Conservation (phyloP, 2,797 vertebrate species). For the Amazona ochrocephala region DNA sequence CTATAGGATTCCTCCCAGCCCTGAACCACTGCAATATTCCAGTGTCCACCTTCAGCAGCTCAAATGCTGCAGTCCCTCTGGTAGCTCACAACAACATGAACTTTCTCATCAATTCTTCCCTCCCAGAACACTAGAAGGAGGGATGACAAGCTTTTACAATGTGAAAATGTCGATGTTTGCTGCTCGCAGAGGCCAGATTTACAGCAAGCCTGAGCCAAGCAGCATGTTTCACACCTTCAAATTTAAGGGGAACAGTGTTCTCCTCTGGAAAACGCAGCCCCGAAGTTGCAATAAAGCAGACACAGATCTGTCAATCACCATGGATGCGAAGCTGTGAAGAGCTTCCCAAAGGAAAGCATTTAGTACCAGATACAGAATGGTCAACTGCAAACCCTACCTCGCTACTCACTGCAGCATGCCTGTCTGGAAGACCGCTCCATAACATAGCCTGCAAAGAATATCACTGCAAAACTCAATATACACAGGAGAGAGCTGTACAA, state of each 20-base stretch:
- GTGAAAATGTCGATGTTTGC: slow-evolving; percentile 23
- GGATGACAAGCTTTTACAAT: background rate
- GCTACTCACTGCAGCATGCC: background rate
- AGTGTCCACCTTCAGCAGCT: background rate
- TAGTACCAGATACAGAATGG: background rate
- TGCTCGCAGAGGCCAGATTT: slow-evolving; percentile 46
- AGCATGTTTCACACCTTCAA: slow-evolving; percentile 57
- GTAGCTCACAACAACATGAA: background rate
- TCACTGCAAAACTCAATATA: background rate
- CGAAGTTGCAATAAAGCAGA: slow-evolving; percentile 28
- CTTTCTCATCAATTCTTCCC: background rate
- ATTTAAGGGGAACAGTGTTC: slow-evolving; percentile 29
- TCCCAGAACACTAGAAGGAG: background rate
- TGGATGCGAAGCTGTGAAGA: background rate
- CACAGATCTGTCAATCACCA: slow-evolving; percentile 30
- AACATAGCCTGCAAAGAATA: background rate
- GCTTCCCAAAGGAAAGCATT: background rate
- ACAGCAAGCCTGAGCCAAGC: slow-evolving; percentile 44
- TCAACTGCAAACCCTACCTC: background rate
- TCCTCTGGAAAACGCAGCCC: slow-evolving; percentile 27
- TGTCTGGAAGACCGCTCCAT: background rate
- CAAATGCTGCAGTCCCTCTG: background rate
- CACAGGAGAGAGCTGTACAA: background rate
- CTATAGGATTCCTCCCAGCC: background rate
- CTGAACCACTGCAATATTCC: background rate